Evolutionary conservation across 2,113 vertebrate species (phyloP), one percentile per base, ranked within the genome.

Genomic region (Archilochus colubris): DNA sequence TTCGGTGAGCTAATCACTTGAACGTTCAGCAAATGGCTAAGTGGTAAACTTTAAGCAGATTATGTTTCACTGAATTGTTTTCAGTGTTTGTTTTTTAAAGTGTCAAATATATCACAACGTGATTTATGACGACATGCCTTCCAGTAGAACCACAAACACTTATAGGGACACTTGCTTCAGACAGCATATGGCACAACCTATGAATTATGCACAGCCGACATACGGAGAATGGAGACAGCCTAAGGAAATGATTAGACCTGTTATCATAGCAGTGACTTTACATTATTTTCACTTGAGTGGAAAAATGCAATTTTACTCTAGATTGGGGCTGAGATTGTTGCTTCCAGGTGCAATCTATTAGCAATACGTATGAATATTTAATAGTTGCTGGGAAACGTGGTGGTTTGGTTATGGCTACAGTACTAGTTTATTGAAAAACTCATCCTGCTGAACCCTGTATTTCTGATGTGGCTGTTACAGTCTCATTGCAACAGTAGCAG

Each of bases 131-230:
- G 89, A 87, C 76, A 31, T 85, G 90, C 80, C 91, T 96, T 95
- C 5, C 0, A 89, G 94, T 74, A 79, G 73, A 86, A 79, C 84
- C 69, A 81, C 31, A 54, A 89, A 88, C 94, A 92, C 86, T 94
- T 97, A 76, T 6, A 91, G 72, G 86, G 75, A 72, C 62, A 76
- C 86, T 91, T 91, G 44, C 66, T 97, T 90, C 91, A 96, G 93
- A 91, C 94, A 85, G 28, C 97, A 96, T 97, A 95, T 97, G 96
- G 91, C 82, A 88, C 81, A 79, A 74, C 61, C 76, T 92, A 96
- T 97, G 92, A 97, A 97, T 97, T 97, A 97, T 97, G 96, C 94
- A 97, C 93, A 95, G 84, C 85, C 33, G 8, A 11, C 91, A 73
- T 95, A 97, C 5, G 86, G 97, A 94, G 94, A 91, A 84, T 67